Evolutionary conservation across 2,113 vertebrate species (phyloP), one percentile per base, ranked within the genome.

Genomic region (Gobius niger): DNA sequence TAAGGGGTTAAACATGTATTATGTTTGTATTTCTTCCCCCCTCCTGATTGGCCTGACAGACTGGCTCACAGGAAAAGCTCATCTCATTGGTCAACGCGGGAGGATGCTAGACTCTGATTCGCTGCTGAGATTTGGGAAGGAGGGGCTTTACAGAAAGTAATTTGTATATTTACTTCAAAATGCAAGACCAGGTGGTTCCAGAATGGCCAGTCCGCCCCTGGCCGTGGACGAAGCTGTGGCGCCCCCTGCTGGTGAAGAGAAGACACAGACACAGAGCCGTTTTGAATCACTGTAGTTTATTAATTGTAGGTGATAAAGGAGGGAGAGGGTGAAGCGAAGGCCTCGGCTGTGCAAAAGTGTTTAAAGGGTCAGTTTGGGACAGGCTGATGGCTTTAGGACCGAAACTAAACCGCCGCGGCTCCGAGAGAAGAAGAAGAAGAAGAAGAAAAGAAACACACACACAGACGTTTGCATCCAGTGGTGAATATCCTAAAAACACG

Each of bases 381-480:
- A 2, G 34, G 34, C 53, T 40, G 18, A 57, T 40, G 57, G 34
- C 57, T 60, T 44, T 15, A 60, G 56, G 34, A 60, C 7, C 57
- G 9, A 14, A 7, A 60, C 40, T 41, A 10, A 7, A 59, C 54
- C 19, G 14, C 9, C 10, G 52, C 12, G 52, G 16, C 52, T 59
- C 56, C 40, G 41, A 59, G 40, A 60, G 15, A 8, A 60, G 6
- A n/a, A n/a, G n/a, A n/a, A n/a, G n/a, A n/a, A n/a, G n/a, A n/a
- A n/a, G n/a, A n/a, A n/a, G n/a, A n/a, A n/a, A 7, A 15, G 3
- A 42, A 13, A 87, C 79, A 84, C 82, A 76, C 76, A 62, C n/a
- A n/a, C n/a, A n/a, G n/a, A n/a, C n/a, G n/a, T 93, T 94, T 94
- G 93, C 89, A 91, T 93, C 90, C 92, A 84, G 63, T 91, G 2